Conservation (phyloP, 2,113 vertebrate genomes). For the Ctenodactylus gundi region DNA sequence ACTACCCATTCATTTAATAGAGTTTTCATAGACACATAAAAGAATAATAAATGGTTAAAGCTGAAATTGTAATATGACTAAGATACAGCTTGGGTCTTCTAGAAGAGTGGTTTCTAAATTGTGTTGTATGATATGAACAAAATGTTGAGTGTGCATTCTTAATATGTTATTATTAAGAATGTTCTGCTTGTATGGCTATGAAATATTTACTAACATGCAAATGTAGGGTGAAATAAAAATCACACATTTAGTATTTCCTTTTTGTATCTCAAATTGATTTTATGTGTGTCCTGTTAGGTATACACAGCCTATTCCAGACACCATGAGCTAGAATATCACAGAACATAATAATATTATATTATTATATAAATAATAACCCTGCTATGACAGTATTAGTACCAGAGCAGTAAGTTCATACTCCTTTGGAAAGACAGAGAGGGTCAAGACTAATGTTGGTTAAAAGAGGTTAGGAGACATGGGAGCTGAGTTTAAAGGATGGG, state of each 20-base stretch:
- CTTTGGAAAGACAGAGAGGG: not conserved
- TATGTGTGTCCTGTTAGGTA: not conserved
- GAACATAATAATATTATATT: not conserved
- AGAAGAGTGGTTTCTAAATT: conserved; percentile 1
- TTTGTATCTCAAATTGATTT: not conserved
- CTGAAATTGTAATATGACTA: not conserved
- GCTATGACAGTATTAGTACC: not conserved
- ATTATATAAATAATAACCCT: not conserved
- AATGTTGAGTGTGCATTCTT: not conserved
- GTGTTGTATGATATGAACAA: conserved; percentile 19
- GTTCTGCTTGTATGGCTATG: not conserved
- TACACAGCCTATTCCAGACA: not conserved
- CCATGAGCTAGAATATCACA: not conserved
- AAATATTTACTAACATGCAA: not conserved
- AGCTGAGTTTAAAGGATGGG: conserved; percentile 1
- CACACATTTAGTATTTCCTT: conserved; percentile 5
- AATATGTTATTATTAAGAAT: conserved; percentile 29
- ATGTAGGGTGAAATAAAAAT: not conserved
- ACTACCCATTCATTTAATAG: not conserved
- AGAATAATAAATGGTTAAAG: not conserved
- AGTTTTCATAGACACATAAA: not conserved
- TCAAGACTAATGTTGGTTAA: not conserved
- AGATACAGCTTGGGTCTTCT: not conserved
- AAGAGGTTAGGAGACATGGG: not conserved
- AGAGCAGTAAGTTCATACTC: not conserved